Evolutionary conservation across 92 coral and sea anemone genomes (phyloP).

Genomic region (Meandrina meandrites): DNA sequence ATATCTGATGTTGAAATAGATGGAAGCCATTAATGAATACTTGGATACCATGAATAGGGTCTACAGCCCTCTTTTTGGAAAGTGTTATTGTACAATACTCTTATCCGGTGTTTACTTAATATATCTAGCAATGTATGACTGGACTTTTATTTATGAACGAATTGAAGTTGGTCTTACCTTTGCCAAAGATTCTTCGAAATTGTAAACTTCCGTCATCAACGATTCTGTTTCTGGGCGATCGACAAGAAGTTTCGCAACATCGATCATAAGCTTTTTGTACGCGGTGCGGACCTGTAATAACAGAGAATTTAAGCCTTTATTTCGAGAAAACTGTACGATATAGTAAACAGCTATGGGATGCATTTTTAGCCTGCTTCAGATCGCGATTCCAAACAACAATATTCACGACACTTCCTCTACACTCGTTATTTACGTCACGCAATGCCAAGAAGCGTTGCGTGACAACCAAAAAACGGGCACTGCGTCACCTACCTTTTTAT

Average conservation of each 20-base stretch:
- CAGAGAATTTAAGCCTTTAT: not conserved
- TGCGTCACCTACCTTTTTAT: slow-evolving; percentile 59
- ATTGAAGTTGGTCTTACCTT: slow-evolving; percentile 42
- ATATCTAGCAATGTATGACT: not conserved
- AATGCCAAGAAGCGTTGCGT: not conserved
- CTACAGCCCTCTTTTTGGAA: not conserved
- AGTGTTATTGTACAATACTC: no score
- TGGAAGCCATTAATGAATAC: not conserved
- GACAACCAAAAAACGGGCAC: not conserved
- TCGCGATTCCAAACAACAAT: no score
- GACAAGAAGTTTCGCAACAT: slow-evolving; percentile 56
- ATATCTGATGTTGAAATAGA: no score
- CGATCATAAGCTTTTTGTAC: slow-evolving; percentile 73
- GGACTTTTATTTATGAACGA: no score
- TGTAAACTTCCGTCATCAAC: slow-evolving; percentile 74
- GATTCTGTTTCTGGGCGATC: slow-evolving; percentile 59
- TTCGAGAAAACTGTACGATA: not conserved
- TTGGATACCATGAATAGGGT: not conserved
- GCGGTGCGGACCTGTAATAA: slow-evolving; percentile 64
- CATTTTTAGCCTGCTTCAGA: no score
- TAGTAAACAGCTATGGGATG: not conserved
- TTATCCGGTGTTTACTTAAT: not conserved
- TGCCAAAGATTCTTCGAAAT: slow-evolving; percentile 66
- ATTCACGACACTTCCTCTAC: not conserved
- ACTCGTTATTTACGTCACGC: not conserved